These are phyloP conservation scores for Prunella himalayana DNA, from an alignment of 2,113 vertebrate genomes.

Conservation along the genomic window DNA sequence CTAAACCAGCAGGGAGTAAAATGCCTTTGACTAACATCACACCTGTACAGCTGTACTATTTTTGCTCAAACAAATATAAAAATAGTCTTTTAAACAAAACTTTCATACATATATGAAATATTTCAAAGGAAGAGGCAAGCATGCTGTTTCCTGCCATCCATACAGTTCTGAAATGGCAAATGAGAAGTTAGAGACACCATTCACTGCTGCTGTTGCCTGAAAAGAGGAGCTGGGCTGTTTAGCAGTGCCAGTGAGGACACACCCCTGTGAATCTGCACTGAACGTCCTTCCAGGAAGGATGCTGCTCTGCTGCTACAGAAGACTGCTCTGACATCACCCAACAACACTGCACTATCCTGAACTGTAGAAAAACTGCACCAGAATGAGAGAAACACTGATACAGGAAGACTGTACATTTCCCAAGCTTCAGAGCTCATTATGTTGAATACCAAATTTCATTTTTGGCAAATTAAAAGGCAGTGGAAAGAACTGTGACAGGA, in stretches of 20 bases:
- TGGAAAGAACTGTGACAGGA: neutral
- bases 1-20: neutral
- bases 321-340: neutral
- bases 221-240: neutral
- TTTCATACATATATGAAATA: neutral
- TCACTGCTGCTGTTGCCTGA: neutral
- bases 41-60: neutral
- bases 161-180: neutral
- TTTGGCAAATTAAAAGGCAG: neutral
- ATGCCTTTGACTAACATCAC: neutral
- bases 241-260: neutral
- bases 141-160: neutral
- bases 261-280: neutral
- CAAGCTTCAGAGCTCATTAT: neutral
- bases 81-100: neutral
- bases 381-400: neutral
- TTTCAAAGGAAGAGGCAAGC: neutral
- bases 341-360: neutral
- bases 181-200: neutral
- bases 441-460: neutral
- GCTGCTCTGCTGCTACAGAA: neutral
- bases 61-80: neutral
- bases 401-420: neutral
- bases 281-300: neutral
- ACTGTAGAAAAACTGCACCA: neutral